Evolutionary conservation across 2,888 invertebrate genomes (phyloP), one percentile per base, ranked within the genome.

Genomic region (Cataglyphis albicans): DNA sequence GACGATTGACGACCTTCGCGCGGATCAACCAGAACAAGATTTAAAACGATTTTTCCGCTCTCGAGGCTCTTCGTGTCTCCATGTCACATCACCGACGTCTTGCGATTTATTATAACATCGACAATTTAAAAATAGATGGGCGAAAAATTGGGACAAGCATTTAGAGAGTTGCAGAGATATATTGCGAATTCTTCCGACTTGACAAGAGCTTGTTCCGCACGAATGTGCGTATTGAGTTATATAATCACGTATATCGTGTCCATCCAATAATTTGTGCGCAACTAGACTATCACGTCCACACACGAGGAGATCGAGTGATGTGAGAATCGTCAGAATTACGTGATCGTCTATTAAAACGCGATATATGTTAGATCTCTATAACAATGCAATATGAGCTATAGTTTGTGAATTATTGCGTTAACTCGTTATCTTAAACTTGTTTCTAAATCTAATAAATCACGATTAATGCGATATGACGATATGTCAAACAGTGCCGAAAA

Each of bases 301-400:
- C 55, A 21, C 64, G n/a, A 52, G 9, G 5, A 76, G 12, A 76
- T 65, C 52, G 35, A 7, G 3, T 18, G 76, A 41, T 38, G 29
- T n/a, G 12, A 29, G 59, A 75, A 35, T 81, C 59, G 64, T 21
- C n/a, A 32, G 21, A 41, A 68, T 88, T 78, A 88, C 84, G 70
- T 32, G 88, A 88, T 84, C 82, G 84, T 65, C 82, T 70, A 76
- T 75, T 70, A 78, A 82, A 78, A 65, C 82, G 25, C 41, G 18
- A 9, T 48, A 74, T 3, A 21, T 21, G 21, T 21, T 21, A 64
- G 44, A 6, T 61, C 15, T 65, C 38, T 74, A 48, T 48, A 63
- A 38, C 41, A n/a, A 55, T 57, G 29, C 68, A 15, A 41, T 21
- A 41, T 29, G 52, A 57, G n/a, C 38, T 35, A 25, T 35, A 75